A percentile compares a stretch with the other conserved stretches of the same genome.
Evolutionary conservation across 2,797 vertebrate species (phyloP).

Genomic region (Hylomyscus alleni): DNA sequence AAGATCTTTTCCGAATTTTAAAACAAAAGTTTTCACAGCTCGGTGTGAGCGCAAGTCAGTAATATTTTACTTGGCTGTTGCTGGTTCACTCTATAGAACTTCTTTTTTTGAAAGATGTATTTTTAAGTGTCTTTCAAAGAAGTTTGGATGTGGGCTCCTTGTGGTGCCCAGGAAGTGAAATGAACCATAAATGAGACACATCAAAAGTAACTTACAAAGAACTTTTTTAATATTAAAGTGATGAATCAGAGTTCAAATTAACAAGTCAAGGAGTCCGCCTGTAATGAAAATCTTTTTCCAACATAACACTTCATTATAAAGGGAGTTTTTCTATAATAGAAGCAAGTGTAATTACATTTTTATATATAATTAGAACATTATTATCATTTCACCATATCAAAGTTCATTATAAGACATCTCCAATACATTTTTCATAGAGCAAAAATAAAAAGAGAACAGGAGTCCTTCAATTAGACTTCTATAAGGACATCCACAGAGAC

Average conservation of each 20-base stretch:
- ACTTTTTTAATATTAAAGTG: constrained; percentile 91
- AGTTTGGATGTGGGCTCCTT: constrained; percentile 90
- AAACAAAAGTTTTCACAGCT: constrained; percentile 74
- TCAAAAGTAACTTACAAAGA: constrained; percentile 91
- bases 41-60: constrained; percentile 15
- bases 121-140: constrained; percentile 89
- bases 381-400: constrained; percentile 93
- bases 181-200: constrained; percentile 91
- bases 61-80: constrained; percentile 61
- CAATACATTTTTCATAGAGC: constrained; percentile 92
- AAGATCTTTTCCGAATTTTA: neutral
- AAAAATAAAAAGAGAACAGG: constrained; percentile 92
- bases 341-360: constrained; percentile 93
- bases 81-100: constrained; percentile 67
- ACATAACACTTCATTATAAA: constrained; percentile 93
- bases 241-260: constrained; percentile 92
- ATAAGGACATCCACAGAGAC: constrained; percentile 93
- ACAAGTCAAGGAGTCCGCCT: constrained; percentile 90
- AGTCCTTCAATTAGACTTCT: constrained; percentile 92
- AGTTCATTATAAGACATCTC: constrained; percentile 93
- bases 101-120: constrained; percentile 85
- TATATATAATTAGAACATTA: constrained; percentile 94
- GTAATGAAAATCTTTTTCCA: constrained; percentile 92
- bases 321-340: constrained; percentile 92
- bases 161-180: constrained; percentile 88